These are phyloP conservation scores for Chrysodeixis includens DNA, from an alignment of 2,888 invertebrate genomes.

Conservation along the genomic window DNA sequence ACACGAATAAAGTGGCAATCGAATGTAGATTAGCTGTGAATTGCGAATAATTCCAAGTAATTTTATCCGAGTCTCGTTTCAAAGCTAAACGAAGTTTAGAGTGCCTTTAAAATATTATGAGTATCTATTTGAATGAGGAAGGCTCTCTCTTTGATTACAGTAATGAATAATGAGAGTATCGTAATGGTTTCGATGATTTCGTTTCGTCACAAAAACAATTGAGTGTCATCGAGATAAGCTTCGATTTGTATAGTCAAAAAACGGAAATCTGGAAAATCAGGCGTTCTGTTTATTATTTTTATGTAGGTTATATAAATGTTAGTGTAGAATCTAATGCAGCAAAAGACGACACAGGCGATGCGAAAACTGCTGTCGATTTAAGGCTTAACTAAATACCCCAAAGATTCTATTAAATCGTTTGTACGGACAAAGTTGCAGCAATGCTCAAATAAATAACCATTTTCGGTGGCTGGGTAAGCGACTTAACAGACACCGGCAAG, in stretches of 20 bases:
- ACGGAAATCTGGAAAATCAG: not conserved
- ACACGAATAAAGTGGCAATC: conserved; percentile 36
- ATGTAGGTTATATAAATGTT: too few relatives aligned
- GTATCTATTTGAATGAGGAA: not conserved
- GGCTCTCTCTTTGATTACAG: not conserved
- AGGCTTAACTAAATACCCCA: not conserved
- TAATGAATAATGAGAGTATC: conserved; percentile 2
- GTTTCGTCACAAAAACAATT: not conserved
- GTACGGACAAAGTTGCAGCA: conserved; percentile 25
- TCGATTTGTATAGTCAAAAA: not conserved
- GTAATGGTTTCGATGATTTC: not conserved
- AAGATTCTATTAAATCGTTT: not conserved
- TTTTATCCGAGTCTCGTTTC: conserved; percentile 30
- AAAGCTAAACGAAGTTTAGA: conserved; percentile 20
- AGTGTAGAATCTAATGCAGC: too few relatives aligned
- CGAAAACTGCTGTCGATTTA: not conserved
- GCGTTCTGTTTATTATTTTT: too few relatives aligned
- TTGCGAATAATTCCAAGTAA: conserved; percentile 20
- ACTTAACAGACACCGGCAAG: conserved; percentile 34
- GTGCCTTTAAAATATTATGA: not conserved
- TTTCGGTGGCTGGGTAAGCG: conserved; percentile 19
- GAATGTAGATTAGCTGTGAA: conserved; percentile 32
- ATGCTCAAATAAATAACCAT: conserved; percentile 38
- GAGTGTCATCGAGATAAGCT: not conserved
- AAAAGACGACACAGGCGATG: too few relatives aligned